Conservation (phyloP, 2,113 vertebrate species). For the Elanus axillaris region DNA sequence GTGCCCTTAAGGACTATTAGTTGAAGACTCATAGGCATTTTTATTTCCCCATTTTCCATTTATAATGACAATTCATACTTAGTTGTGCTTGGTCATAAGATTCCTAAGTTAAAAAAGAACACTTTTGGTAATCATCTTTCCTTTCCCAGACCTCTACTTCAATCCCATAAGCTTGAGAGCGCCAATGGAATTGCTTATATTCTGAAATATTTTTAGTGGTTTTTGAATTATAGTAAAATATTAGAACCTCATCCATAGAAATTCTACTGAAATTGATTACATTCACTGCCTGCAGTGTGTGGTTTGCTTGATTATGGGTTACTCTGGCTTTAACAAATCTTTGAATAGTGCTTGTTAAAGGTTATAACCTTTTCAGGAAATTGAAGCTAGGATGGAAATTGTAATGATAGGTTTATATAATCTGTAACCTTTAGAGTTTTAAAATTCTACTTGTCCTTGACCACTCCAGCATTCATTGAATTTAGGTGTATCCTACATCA, state of each 20-base stretch:
- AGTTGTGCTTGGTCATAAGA: neutral
- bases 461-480: neutral
- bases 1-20: neutral
- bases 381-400: neutral
- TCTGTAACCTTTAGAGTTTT: neutral
- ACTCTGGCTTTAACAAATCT: neutral
- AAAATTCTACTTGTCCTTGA: neutral
- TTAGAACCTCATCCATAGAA: neutral
- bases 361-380: neutral
- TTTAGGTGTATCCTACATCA: neutral
- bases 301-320: neutral
- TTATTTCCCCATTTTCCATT: neutral
- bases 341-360: neutral
- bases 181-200: neutral
- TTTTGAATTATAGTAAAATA: neutral
- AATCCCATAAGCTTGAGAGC: neutral
- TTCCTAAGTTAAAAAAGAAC: neutral
- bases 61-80: neutral
- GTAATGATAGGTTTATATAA: neutral
- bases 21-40: neutral
- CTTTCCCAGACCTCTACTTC: neutral
- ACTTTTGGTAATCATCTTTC: neutral
- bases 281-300: neutral
- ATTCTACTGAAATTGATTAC: neutral
- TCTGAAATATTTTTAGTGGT: neutral